Conservation (phyloP, 2,113 vertebrate genomes). For the Tenrec ecaudatus region DNA sequence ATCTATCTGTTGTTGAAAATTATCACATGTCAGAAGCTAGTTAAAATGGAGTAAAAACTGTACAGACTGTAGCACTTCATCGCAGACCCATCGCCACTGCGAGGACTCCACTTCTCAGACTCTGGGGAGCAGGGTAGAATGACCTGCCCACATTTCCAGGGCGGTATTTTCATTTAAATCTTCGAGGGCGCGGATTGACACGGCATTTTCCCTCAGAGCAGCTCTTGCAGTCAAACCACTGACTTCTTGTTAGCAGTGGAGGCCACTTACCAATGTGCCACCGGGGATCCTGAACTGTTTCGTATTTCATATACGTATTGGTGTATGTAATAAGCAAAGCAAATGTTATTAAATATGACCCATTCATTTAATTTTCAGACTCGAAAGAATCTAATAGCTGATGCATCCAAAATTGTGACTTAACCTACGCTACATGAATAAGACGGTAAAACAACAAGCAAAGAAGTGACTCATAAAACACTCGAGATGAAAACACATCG, state of each 20-base stretch:
- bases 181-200: too few relatives aligned
- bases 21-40: not conserved
- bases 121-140: too few relatives aligned
- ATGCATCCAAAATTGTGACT: not conserved
- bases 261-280: too few relatives aligned
- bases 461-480: constrained; percentile 26
- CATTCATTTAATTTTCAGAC: constrained; percentile 18
- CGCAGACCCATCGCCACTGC: too few relatives aligned
- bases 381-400: constrained; percentile 26
- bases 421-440: not conserved
- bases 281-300: too few relatives aligned
- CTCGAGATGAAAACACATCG: constrained; percentile 21
- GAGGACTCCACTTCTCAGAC: too few relatives aligned
- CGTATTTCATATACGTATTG: constrained; percentile 44
- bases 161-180: too few relatives aligned
- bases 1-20: constrained; percentile 50
- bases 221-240: too few relatives aligned
- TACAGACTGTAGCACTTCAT: not conserved
- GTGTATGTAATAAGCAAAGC: not conserved
- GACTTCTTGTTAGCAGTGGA: too few relatives aligned
- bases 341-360: not conserved
- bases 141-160: too few relatives aligned
- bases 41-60: not conserved
- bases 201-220: too few relatives aligned
- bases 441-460: constrained; percentile 32